Conservation (phyloP, 2,888 invertebrate genomes). For the Listrodromus nycthemerus region DNA sequence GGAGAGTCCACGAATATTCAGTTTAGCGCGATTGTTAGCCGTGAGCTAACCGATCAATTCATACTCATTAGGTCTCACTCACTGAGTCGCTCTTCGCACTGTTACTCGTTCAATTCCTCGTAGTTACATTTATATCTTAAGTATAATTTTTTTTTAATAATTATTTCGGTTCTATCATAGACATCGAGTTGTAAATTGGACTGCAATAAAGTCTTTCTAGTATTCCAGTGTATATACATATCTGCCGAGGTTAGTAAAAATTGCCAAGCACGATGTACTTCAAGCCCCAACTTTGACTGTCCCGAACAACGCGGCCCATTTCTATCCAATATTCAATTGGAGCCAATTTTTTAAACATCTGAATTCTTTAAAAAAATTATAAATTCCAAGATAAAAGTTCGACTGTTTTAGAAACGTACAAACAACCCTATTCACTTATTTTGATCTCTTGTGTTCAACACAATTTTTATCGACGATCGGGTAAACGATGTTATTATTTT, state of each 20-base stretch:
- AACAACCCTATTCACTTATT: too few relatives aligned
- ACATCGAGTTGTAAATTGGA: slow-evolving; percentile 9
- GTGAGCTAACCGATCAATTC: slow-evolving; percentile 87
- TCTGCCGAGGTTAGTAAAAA: slow-evolving; percentile 54
- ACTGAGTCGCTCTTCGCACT: slow-evolving; percentile 14
- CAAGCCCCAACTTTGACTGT: too few relatives aligned
- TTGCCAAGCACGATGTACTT: too few relatives aligned
- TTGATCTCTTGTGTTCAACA: too few relatives aligned
- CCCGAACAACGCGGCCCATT: too few relatives aligned
- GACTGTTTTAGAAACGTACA: too few relatives aligned
- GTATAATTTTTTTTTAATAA: not conserved
- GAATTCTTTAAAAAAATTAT: too few relatives aligned
- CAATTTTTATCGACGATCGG: too few relatives aligned
- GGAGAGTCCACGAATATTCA: slow-evolving; percentile 69
- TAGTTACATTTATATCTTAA: slow-evolving; percentile 9
- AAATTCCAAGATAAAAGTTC: too few relatives aligned
- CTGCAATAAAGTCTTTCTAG: not conserved
- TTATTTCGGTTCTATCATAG: not conserved
- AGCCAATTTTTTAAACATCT: too few relatives aligned
- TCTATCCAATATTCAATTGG: too few relatives aligned
- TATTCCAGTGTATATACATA: slow-evolving; percentile 44
- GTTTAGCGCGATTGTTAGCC: slow-evolving; percentile 68
- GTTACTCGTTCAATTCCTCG: slow-evolving; percentile 21
- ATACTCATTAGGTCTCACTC: not conserved
- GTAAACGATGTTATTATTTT: too few relatives aligned